These are phyloP conservation scores for Blennius ocellaris DNA, from an alignment of 2,113 vertebrate genomes.

Conservation along the genomic window DNA sequence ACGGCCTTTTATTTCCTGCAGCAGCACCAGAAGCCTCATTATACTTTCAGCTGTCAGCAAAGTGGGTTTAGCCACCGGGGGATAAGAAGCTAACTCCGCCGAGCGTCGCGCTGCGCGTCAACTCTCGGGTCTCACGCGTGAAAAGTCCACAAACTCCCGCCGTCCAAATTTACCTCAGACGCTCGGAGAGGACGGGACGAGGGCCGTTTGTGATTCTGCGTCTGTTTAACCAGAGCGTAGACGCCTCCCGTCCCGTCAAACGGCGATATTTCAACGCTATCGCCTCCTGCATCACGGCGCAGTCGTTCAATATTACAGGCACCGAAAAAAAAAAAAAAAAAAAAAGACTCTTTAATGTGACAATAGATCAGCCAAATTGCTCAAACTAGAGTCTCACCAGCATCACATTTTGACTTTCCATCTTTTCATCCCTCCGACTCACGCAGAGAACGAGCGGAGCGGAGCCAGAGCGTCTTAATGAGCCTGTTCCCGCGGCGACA, in stretches of 20 bases:
- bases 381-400: background rate
- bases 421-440: background rate
- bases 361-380: slow-evolving; percentile 15
- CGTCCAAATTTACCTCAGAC: background rate
- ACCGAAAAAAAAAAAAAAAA: background rate
- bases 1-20: background rate
- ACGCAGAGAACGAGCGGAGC: slow-evolving; percentile 26
- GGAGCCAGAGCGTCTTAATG: slow-evolving; percentile 61
- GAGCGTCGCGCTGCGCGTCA: background rate
- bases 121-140: background rate
- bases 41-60: background rate
- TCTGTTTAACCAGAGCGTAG: background rate
- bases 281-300: too few species aligned
- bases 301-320: too few species aligned
- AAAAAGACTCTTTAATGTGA: slow-evolving; percentile 15
- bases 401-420: slow-evolving; percentile 8
- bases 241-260: background rate
- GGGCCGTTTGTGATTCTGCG: too few species aligned
- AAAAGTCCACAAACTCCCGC: background rate
- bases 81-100: background rate
- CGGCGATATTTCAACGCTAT: background rate
- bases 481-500: slow-evolving; percentile 62
- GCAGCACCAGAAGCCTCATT: slow-evolving; percentile 2
- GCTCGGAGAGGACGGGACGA: too few species aligned
- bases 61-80: background rate